Evolutionary conservation across 2,113 vertebrate species (phyloP).

Genomic region (Delphinapterus leucas): DNA sequence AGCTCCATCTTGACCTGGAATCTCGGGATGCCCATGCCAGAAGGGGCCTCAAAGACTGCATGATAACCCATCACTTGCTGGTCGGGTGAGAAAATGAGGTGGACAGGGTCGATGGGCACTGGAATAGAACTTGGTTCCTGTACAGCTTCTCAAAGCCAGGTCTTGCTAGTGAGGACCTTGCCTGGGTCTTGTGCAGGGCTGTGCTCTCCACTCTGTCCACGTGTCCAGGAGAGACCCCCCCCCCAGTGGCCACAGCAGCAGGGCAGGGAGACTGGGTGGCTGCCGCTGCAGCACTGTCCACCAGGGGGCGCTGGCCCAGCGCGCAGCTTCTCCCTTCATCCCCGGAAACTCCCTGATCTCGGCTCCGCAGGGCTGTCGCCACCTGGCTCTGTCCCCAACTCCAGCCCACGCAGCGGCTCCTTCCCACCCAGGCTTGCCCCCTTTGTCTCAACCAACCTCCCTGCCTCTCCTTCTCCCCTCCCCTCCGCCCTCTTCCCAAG

Average conservation of each 20-base stretch:
- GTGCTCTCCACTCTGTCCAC: not conserved
- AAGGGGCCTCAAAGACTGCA: not conserved
- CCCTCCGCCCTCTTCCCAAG: not conserved
- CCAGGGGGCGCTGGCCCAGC: not conserved
- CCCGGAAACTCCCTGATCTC: accelerated
- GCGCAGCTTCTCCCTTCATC: not conserved
- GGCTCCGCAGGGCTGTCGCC: not conserved
- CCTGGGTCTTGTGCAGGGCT: not conserved
- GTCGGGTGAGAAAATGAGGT: not conserved
- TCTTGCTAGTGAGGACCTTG: not conserved
- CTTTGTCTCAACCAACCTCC: not conserved
- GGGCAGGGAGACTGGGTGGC: not conserved
- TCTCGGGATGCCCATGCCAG: not conserved
- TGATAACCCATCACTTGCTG: too few species aligned
- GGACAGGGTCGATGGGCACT: too few species aligned
- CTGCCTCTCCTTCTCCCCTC: not conserved
- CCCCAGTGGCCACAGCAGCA: accelerated
- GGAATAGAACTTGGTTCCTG: not conserved
- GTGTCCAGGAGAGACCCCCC: not conserved
- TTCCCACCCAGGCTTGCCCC: not conserved
- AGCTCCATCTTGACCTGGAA: not conserved
- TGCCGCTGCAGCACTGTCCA: not conserved
- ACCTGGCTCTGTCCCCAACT: not conserved
- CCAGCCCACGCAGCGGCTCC: not conserved
- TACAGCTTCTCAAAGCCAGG: not conserved